phyloP scores from a whole-genome alignment of 2,113 vertebrate species.

The Hymenochirus boettgeri region DNA sequence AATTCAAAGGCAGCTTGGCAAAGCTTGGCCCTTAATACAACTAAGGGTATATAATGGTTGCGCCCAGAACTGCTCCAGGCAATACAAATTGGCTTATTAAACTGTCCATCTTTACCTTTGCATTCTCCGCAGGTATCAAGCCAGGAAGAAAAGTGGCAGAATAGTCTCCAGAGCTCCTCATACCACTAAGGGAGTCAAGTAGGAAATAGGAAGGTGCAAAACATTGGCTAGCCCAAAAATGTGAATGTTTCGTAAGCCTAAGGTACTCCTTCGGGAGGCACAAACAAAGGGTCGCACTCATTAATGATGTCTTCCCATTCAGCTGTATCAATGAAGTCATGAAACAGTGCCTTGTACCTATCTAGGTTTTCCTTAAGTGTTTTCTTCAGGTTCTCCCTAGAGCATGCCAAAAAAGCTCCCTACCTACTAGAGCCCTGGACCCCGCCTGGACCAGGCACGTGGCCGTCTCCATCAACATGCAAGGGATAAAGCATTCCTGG shows the following conservation, averaged over 20 bases:
- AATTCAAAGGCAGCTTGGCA: conserved; percentile 84
- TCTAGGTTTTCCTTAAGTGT: conserved; percentile 89
- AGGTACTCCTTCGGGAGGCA: conserved; percentile 93
- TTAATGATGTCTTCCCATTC: conserved; percentile 99
- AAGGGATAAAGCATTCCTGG: conserved; percentile 90
- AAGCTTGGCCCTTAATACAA: conserved; percentile 91
- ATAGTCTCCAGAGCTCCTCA: conserved; percentile 97
- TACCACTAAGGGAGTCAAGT: conserved; percentile 91
- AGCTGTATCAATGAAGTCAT: conserved; percentile 88
- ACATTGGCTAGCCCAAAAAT: conserved; percentile 96
- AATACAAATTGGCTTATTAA: conserved; percentile 96
- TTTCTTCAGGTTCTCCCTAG: conserved; percentile 92
- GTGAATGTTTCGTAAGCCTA: conserved; percentile 93
- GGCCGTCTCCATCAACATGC: conserved; percentile 92
- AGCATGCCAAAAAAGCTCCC: conserved; percentile 97
- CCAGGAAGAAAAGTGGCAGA: conserved; percentile 93
- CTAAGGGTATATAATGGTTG: conserved; percentile 97
- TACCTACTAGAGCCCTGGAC: conserved; percentile 86
- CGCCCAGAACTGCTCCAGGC: conserved; percentile 97
- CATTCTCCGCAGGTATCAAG: conserved; percentile 83
- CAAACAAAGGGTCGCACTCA: conserved; percentile 91
- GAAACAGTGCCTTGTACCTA: conserved; percentile 88
- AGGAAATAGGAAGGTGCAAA: conserved; percentile 90
- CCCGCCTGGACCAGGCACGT: conserved; percentile 95
- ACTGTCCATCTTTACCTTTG: conserved; percentile 80